Percentiles rank a stretch among this genome's conserved stretches.
Conservation (phyloP, 1,140 invertebrate genomes). For the Cataglyphis hispanica region DNA sequence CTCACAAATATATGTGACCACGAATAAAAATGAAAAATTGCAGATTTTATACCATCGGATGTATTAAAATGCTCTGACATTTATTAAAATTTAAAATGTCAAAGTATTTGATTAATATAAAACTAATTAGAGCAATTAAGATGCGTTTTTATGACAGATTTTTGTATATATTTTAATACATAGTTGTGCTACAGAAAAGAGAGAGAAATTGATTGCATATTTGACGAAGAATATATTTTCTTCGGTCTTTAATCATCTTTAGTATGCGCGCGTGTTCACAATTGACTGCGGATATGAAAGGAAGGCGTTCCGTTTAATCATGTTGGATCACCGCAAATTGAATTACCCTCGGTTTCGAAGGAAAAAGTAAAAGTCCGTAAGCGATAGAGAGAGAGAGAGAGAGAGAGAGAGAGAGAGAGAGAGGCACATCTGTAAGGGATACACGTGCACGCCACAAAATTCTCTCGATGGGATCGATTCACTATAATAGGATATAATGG, state of each 20-base stretch:
- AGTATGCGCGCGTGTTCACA: slow-evolving; percentile 26
- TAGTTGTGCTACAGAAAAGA: neutral
- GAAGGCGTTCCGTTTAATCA: slow-evolving; percentile 72
- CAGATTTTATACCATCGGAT: slow-evolving; percentile 28
- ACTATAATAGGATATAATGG: slow-evolving; percentile 75
- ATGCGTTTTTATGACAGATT: neutral
- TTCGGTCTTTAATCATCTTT: slow-evolving; percentile 37
- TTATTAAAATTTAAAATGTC: neutral
- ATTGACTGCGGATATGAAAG: slow-evolving; percentile 52
- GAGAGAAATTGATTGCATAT: neutral
- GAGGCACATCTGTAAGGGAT: slow-evolving; percentile 9
- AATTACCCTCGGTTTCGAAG: slow-evolving; percentile 59
- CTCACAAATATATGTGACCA: slow-evolving; percentile 14
- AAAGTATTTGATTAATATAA: neutral
- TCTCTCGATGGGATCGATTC: slow-evolving; percentile 58
- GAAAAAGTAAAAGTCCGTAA: slow-evolving; percentile 42
- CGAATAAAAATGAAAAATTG: slow-evolving; percentile 42
- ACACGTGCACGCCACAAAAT: slow-evolving; percentile 51
- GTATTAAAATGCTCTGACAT: neutral
- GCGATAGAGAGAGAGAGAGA: neutral
- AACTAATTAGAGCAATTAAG: neutral
- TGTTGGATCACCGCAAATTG: slow-evolving; percentile 66
- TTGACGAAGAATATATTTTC: slow-evolving; percentile 21
- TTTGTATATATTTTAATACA: neutral
- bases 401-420: no score